These are phyloP conservation scores for Watsonalla binaria DNA, from an alignment of 2,888 invertebrate genomes.

Conservation along the genomic window DNA sequence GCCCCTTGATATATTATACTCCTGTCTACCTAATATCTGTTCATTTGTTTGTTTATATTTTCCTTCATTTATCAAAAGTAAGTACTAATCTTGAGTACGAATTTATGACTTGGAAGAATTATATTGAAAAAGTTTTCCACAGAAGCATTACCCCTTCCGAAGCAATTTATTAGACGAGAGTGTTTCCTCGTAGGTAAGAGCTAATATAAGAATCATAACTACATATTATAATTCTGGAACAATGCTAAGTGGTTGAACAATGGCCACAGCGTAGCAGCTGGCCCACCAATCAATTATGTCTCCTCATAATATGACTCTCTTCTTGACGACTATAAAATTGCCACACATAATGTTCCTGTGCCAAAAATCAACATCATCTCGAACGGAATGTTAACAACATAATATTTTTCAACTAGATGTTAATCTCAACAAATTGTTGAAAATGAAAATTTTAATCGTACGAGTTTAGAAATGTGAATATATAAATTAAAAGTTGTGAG, in stretches of 20 bases:
- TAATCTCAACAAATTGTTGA: slow-evolving; percentile 69
- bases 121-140: slow-evolving; percentile 50
- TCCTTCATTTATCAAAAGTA: slow-evolving; percentile 11
- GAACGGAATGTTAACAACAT: slow-evolving; percentile 70
- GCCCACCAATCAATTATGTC: slow-evolving; percentile 64
- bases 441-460: slow-evolving; percentile 61
- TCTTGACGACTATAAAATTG: slow-evolving; percentile 67
- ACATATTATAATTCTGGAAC: slow-evolving; percentile 39
- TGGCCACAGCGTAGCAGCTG: slow-evolving; percentile 65
- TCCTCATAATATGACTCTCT: slow-evolving; percentile 63
- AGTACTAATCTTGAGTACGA: slow-evolving; percentile 40
- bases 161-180: slow-evolving; percentile 4
- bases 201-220: not conserved
- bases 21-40: not conserved
- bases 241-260: slow-evolving; percentile 45
- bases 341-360: slow-evolving; percentile 63
- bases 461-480: slow-evolving; percentile 46
- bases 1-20: slow-evolving; percentile 4
- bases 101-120: slow-evolving; percentile 59
- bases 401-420: slow-evolving; percentile 67
- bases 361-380: slow-evolving; percentile 70
- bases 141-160: slow-evolving; percentile 18
- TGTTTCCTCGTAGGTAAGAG: not conserved
- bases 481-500: slow-evolving; percentile 21
- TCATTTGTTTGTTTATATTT: not conserved